Evolutionary conservation across 2,797 vertebrate species (phyloP), one percentile per base, ranked within the genome.

Genomic region (Ambastaia sidthimunki): DNA sequence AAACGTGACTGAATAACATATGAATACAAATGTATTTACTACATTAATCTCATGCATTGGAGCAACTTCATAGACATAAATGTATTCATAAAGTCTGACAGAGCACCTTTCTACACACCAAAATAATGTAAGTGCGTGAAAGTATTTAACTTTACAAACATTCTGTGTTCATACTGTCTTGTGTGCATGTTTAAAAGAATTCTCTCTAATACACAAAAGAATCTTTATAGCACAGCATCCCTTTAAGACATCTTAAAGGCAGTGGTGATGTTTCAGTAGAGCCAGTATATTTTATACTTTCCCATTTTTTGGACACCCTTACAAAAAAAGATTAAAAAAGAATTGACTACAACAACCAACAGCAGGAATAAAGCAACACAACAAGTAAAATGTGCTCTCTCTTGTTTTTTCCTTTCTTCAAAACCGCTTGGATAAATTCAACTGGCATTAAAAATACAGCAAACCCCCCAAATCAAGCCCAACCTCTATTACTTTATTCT

Each of bases 161-260:
- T 92, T 93, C 90, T 69, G 83, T 87, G 83, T 84, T 85, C 80
- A 63, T 85, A 80, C 31, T 82, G 76, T 81, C 84, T 71, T 85
- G 87, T 86, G 84, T 44, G 41, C 65, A 80, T 80, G 74, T 74
- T 62, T 34, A 28, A 23, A 41, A 89, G 60, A 90, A 81, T 82
- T 86, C 82, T 84, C 31, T 63, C 71, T 76, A 84, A 89, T 80
- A 82, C 87, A 79, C 88, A 91, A 89, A 85, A 86, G 82, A 90
- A 86, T 54, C 80, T 84, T 84, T 85, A 90, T 86, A 86, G 81
- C 87, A 87, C 82, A 80, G 83, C 85, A 71, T 76, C 90, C 92
- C 90, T 93, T 92, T 91, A 93, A 92, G 90, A 90, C 89, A 83
- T 87, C 90, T 90, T 92, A 91, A 93, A 94, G 92, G 91, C 93